These are phyloP conservation scores for Gymnoscopelus microlampas DNA, from an alignment of 2,797 vertebrate genomes.

Conservation along the genomic window DNA sequence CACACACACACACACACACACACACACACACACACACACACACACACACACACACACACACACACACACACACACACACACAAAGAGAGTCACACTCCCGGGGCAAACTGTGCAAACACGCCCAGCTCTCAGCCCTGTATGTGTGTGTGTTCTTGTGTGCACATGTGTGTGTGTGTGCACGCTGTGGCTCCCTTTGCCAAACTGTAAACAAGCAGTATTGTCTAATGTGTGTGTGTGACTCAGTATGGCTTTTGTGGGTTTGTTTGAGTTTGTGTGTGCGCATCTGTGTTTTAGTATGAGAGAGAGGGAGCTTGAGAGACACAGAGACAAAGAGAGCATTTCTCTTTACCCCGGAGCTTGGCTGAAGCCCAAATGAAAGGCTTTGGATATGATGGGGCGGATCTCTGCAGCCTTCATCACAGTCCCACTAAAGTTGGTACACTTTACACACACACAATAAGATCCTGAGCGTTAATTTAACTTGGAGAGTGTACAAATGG, in stretches of 20 bases:
- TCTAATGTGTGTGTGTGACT: slow-evolving; percentile 80
- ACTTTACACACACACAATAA: slow-evolving; percentile 22
- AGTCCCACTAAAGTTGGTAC: slow-evolving; percentile 65
- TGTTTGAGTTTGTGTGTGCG: slow-evolving; percentile 78
- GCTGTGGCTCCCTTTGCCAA: slow-evolving; percentile 72
- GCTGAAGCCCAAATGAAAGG: slow-evolving; percentile 75
- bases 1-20: slow-evolving; percentile 35
- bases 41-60: slow-evolving; percentile 43
- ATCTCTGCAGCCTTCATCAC: slow-evolving; percentile 64
- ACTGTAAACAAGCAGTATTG: slow-evolving; percentile 86
- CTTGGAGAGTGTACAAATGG: too few species aligned
- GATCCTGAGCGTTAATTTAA: neutral
- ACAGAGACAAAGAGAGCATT: slow-evolving; percentile 82
- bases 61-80: slow-evolving; percentile 22
- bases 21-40: slow-evolving; percentile 51
- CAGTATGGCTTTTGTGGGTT: slow-evolving; percentile 81
- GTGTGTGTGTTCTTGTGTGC: slow-evolving; percentile 73
- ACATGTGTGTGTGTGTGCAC: slow-evolving; percentile 71
- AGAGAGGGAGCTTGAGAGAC: slow-evolving; percentile 78
- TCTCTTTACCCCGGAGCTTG: slow-evolving; percentile 80
- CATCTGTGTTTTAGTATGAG: slow-evolving; percentile 82
- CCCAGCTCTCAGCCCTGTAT: slow-evolving; percentile 67
- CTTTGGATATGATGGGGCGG: slow-evolving; percentile 79
- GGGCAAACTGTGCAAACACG: slow-evolving; percentile 79
- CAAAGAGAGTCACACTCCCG: slow-evolving; percentile 51